Percentiles rank a stretch among this genome's conserved stretches.
Evolutionary conservation across 2,797 vertebrate species (phyloP).

Genomic region (Periparus ater): DNA sequence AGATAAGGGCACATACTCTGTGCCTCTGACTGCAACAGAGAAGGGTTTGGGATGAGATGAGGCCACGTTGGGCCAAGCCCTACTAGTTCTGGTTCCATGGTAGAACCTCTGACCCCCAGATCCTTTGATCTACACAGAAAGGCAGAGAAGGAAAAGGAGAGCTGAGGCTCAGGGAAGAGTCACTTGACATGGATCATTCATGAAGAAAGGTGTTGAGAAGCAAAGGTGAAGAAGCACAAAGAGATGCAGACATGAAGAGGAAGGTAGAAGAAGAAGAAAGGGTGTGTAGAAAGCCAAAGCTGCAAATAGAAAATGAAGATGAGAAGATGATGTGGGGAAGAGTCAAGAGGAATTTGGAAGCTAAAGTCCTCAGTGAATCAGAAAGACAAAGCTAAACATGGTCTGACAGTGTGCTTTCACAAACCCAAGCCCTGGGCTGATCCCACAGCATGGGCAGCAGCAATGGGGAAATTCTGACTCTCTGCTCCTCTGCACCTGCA

Average conservation of each 20-base stretch:
- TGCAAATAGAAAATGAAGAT: neutral
- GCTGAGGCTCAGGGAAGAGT: neutral
- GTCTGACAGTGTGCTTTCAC: neutral
- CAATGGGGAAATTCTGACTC: neutral
- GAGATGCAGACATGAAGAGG: neutral
- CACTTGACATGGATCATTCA: neutral
- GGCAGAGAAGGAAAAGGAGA: neutral
- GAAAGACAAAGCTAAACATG: neutral
- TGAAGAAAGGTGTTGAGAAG: neutral
- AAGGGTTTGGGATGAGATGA: neutral
- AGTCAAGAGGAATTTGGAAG: neutral
- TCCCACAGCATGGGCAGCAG: neutral
- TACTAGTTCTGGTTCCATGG: neutral
- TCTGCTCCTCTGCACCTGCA: neutral
- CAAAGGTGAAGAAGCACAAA: neutral
- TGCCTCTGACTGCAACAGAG: too few relatives aligned
- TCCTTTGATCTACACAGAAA: neutral
- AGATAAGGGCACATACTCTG: too few relatives aligned
- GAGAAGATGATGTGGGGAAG: neutral
- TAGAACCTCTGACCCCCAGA: neutral
- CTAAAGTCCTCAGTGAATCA: neutral
- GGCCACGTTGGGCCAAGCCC: accelerated
- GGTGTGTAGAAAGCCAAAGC: neutral
- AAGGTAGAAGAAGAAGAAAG: neutral
- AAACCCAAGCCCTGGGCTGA: neutral